Evolutionary conservation across 92 coral and sea anemone genomes (phyloP), one percentile per base, ranked within the genome.

Genomic region (Porites evermanni): DNA sequence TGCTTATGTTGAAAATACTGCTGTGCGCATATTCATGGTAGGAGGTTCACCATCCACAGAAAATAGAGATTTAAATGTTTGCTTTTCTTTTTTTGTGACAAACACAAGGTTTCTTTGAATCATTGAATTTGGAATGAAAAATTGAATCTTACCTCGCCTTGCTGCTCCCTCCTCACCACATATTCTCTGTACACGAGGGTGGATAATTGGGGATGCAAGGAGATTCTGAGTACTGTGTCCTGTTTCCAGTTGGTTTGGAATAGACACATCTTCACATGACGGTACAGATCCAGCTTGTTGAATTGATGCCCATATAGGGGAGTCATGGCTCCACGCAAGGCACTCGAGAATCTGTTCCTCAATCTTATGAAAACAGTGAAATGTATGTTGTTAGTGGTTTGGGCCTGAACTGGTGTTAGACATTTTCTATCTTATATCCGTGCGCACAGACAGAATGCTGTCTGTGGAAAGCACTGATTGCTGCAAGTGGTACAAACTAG

Each of bases 161-260:
- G 88, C 75, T 53, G 84, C 85, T 26, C 93, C 96, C 23, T 94
- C 92, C 79, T 96, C 99, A 1, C 99, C 99, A 88, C 95, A 91
- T 20, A 96, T 95, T 67, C 99, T 89, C 77, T 96, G 98, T 23
- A 96, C 96, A 87, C 99, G 92, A 24, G 99, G 99, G 73, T 96
- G 99, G 21, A 96, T 84, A 54, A 96, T 94, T 7, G 99, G 98
- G 4, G 99, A 96, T 21, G 98, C 93, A 61, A 96, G 81, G 11
- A 93, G 90, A 56, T 90, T 91, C 70, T 91, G 95, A 21, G 89
- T 92, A 63, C 92, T 97, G 32, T 95, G 93, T 0, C 90, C 79
- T 1, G 94, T 64, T 85, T 96, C 99, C n/a, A 91, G 88, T 63
- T 94, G 94, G 65, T 89, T 84, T 13, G 98, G 99, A 16, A 96